Conservation (phyloP, 2,888 invertebrate genomes). For the Lapara coniferarum region DNA sequence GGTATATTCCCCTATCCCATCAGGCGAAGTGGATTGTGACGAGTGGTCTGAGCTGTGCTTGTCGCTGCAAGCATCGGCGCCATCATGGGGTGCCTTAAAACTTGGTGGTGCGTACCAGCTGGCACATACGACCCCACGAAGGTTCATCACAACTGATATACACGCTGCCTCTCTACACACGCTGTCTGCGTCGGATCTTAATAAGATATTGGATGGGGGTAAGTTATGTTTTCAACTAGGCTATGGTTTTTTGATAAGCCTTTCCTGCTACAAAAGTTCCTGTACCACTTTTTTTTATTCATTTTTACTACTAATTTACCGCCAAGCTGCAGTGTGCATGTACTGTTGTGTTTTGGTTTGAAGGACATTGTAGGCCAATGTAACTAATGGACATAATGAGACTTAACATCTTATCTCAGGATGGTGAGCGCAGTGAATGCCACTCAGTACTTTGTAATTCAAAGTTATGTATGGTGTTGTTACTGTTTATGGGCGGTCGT, state of each 20-base stretch:
- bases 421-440: too few species aligned
- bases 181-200: slow-evolving; percentile 85
- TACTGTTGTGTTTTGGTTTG: too few species aligned
- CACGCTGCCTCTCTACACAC: slow-evolving; percentile 80
- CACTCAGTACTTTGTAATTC: too few species aligned
- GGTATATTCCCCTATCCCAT: neutral
- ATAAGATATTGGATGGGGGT: slow-evolving; percentile 80
- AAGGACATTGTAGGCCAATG: too few species aligned
- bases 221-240: slow-evolving; percentile 31
- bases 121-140: slow-evolving; percentile 61
- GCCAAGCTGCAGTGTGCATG: too few species aligned
- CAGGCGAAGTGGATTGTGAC: slow-evolving; percentile 86
- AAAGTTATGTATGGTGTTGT: too few species aligned
- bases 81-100: slow-evolving; percentile 90
- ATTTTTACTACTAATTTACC: too few species aligned
- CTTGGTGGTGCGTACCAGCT: slow-evolving; percentile 89
- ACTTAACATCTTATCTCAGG: too few species aligned
- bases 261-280: too few species aligned
- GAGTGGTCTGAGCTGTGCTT: slow-evolving; percentile 81
- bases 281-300: too few species aligned
- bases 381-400: too few species aligned
- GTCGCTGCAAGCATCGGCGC: slow-evolving; percentile 84
- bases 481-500: too few species aligned
- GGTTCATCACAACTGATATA: slow-evolving; percentile 47
- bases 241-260: neutral